Percentiles rank a stretch among this genome's conserved stretches.
phyloP scores from a whole-genome alignment of 1,140 invertebrate genomes.

The Bactericera cockerelli region DNA sequence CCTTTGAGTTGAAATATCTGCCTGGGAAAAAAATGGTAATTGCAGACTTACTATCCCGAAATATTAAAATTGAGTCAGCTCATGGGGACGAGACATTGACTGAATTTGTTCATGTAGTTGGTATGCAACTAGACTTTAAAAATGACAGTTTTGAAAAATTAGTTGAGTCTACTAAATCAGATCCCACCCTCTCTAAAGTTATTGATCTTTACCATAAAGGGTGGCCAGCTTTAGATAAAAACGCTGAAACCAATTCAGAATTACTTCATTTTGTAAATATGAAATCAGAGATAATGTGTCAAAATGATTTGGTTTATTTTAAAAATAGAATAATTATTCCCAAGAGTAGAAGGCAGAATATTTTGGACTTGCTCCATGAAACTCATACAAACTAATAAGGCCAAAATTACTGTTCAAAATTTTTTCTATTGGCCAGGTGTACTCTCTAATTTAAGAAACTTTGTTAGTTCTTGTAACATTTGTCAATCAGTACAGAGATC shows the following conservation, averaged over 20 bases:
- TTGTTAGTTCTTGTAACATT: slow-evolving; percentile 2
- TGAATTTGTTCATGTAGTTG: not conserved
- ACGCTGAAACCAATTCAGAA: not conserved
- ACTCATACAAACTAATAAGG: slow-evolving; percentile 4
- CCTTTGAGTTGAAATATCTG: not conserved
- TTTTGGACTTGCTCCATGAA: not conserved
- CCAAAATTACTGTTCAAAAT: slow-evolving; percentile 10
- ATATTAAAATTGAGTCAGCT: not conserved
- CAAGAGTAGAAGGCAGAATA: not conserved
- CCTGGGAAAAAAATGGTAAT: slow-evolving; percentile 7
- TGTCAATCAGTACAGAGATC: slow-evolving; percentile 12
- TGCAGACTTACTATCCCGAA: not conserved
- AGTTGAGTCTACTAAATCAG: not conserved
- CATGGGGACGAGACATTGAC: not conserved
- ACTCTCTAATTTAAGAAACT: slow-evolving; percentile 14
- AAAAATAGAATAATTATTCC: not conserved
- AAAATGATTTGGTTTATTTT: not conserved
- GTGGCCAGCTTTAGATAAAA: not conserved
- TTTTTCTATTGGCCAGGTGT: slow-evolving; percentile 12
- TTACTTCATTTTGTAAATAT: not conserved
- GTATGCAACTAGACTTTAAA: not conserved
- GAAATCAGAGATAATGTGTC: not conserved
- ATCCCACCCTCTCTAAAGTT: not conserved
- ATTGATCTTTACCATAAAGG: not conserved
- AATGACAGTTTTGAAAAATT: not conserved